A percentile compares a stretch with the other conserved stretches of the same genome.
Evolutionary conservation across 2,113 vertebrate species (phyloP).

Genomic region (pig (Sus scrofa)): DNA sequence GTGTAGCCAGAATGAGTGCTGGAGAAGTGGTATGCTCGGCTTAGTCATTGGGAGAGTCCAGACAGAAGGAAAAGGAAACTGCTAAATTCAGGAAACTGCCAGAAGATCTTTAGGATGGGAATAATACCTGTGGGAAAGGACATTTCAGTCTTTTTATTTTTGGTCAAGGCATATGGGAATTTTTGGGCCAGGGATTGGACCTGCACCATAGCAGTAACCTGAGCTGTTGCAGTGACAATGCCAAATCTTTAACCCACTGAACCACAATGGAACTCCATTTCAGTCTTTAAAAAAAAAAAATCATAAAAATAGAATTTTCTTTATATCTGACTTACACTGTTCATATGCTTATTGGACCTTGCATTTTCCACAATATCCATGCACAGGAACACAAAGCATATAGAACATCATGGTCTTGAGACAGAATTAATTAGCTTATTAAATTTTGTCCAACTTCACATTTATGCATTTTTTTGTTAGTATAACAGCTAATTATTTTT

Average conservation of each 20-base stretch:
- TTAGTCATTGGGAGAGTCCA: neutral
- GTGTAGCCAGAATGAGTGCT: neutral
- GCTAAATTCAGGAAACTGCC: neutral
- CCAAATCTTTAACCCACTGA: no score
- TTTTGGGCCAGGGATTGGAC: no score
- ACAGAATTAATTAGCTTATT: constrained; percentile 24
- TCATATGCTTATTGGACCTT: neutral
- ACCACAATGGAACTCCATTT: no score
- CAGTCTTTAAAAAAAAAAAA: no score
- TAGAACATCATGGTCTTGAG: neutral
- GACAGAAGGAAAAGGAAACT: constrained; percentile 8
- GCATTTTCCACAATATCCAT: neutral
- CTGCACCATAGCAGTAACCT: no score
- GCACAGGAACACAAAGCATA: constrained; percentile 15
- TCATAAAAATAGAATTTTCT: neutral
- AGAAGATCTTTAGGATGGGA: neutral
- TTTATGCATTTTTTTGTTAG: constrained; percentile 27
- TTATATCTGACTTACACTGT: neutral
- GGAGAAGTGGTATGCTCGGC: neutral
- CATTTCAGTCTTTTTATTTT: neutral
- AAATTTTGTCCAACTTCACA: neutral
- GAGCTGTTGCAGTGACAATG: no score
- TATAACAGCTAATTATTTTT: constrained; percentile 15
- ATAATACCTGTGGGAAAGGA: neutral
- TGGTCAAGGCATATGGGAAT: no score